Percentiles rank a stretch among this genome's conserved stretches.
Evolutionary conservation across 2,113 vertebrate species (phyloP).

Genomic region (Leptosomus discolor): DNA sequence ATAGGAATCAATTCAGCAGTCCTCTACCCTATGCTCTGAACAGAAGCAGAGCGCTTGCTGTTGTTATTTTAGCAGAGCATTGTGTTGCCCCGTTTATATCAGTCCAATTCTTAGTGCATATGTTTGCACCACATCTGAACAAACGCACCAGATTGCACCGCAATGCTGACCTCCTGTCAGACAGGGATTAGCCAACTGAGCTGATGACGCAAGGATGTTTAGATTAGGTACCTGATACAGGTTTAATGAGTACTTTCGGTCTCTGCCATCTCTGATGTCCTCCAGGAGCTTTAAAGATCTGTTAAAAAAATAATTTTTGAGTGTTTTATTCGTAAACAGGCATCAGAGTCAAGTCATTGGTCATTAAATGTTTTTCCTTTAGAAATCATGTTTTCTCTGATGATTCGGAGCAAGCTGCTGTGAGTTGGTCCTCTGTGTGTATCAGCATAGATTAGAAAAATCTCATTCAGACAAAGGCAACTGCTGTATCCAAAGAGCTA

Average conservation of each 20-base stretch:
- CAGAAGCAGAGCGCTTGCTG: neutral
- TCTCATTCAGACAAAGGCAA: neutral
- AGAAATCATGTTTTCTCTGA: neutral
- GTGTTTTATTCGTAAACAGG: neutral
- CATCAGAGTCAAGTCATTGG: neutral
- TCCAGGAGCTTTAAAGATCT: neutral
- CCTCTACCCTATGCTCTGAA: neutral
- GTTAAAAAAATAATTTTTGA: neutral
- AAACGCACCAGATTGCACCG: fast-evolving
- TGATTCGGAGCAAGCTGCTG: neutral
- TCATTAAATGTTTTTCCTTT: neutral
- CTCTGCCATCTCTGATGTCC: neutral
- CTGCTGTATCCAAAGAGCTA: neutral
- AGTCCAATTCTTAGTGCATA: fast-evolving
- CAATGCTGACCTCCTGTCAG: neutral
- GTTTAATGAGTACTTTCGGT: neutral
- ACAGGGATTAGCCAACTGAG: neutral
- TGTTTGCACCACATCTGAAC: neutral
- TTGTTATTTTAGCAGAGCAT: neutral
- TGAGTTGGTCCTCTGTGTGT: neutral
- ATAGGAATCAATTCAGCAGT: neutral
- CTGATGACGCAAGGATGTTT: neutral
- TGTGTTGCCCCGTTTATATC: neutral
- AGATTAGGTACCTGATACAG: neutral
- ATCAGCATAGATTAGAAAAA: neutral